Evolutionary conservation across 2,113 vertebrate species (phyloP).

Genomic region (Periophthalmus modestus): DNA sequence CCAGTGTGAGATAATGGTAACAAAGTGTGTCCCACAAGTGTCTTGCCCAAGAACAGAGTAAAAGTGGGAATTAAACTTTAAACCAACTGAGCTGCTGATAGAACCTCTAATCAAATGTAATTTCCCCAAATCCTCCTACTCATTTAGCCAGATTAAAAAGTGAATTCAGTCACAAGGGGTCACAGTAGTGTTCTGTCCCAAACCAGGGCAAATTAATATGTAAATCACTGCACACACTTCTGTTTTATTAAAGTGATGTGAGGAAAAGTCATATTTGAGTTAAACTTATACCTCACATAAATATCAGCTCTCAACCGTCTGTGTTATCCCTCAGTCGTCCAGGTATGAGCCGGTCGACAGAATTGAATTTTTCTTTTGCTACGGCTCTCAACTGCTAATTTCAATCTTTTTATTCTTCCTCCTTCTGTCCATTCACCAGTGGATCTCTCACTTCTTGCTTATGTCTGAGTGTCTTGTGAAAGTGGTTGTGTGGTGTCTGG

Average conservation of each 20-base stretch:
- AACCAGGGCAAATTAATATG: not conserved
- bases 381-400: not conserved
- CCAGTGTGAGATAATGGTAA: too few species aligned
- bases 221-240: not conserved
- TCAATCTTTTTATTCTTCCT: not conserved
- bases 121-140: not conserved
- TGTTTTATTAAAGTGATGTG: too few species aligned
- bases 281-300: too few species aligned
- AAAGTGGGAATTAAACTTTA: not conserved
- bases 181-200: not conserved
- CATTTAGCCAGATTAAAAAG: not conserved
- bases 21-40: not conserved
- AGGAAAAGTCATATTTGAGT: too few species aligned
- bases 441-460: constrained; percentile 11
- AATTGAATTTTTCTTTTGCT: too few species aligned
- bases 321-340: too few species aligned
- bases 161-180: not conserved
- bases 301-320: too few species aligned
- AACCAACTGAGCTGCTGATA: not conserved
- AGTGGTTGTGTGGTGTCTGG: constrained; percentile 44
- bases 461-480: not conserved
- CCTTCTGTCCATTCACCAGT: constrained; percentile 2
- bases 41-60: not conserved
- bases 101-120: not conserved
- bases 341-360: too few species aligned